Conservation (phyloP, 2,888 invertebrate species). For the Eremobia ochroleuca region DNA sequence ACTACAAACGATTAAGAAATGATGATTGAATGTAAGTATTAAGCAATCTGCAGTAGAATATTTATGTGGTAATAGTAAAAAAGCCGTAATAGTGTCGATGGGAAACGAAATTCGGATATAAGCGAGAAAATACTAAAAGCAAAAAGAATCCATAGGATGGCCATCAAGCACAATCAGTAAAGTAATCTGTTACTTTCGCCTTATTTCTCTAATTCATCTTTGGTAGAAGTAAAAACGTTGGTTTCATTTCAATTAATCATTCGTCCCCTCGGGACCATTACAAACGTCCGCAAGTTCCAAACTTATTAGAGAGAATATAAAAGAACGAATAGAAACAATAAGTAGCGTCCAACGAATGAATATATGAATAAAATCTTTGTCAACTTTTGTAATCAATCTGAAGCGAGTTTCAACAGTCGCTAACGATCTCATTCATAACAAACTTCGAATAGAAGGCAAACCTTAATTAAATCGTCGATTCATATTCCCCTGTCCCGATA, state of each 20-base stretch:
- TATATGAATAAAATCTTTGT: constrained; percentile 72
- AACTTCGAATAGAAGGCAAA: constrained; percentile 65
- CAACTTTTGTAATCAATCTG: constrained; percentile 71
- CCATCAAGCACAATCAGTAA: constrained; percentile 50
- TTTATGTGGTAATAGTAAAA: constrained; percentile 8
- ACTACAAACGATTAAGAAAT: neutral
- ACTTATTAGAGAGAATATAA: constrained; percentile 67
- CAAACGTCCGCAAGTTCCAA: constrained; percentile 65
- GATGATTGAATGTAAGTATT: neutral
- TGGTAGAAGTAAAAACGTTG: constrained; percentile 62
- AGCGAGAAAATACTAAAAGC: constrained; percentile 41
- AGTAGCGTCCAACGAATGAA: constrained; percentile 67
- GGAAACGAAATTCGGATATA: constrained; percentile 28
- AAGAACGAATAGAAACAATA: constrained; percentile 68
- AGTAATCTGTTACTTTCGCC: constrained; percentile 58
- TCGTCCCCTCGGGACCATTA: constrained; percentile 53
- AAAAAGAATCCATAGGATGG: constrained; percentile 63
- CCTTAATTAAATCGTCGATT: constrained; percentile 78
- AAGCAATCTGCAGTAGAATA: neutral
- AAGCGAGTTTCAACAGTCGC: constrained; percentile 63
- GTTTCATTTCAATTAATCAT: constrained; percentile 67
- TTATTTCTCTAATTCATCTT: constrained; percentile 65
- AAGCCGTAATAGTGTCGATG: constrained; percentile 6
- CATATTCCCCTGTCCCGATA: constrained; percentile 77
- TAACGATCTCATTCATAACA: constrained; percentile 70